These are phyloP conservation scores for Struthidea cinerea DNA, from an alignment of 2,113 vertebrate genomes.

Conservation along the genomic window DNA sequence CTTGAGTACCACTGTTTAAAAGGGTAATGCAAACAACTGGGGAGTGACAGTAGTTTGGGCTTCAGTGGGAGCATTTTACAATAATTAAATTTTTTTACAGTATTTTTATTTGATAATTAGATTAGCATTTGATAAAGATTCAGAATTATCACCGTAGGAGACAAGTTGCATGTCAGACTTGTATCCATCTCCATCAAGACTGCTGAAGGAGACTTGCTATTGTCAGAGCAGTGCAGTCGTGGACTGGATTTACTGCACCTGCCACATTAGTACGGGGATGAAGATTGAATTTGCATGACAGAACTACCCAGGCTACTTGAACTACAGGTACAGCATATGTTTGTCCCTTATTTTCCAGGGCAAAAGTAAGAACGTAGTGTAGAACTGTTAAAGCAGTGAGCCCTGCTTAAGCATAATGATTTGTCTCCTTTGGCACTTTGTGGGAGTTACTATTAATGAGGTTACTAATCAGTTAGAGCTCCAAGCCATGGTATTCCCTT, in stretches of 20 bases:
- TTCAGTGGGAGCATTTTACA: neutral
- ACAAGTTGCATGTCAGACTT: neutral
- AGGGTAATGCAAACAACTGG: neutral
- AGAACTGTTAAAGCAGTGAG: neutral
- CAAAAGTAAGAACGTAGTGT: neutral
- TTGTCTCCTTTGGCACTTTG: neutral
- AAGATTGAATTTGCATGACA: neutral
- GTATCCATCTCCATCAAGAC: accelerated
- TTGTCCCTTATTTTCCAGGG: neutral
- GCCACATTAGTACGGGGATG: neutral
- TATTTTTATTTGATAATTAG: neutral
- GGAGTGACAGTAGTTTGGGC: neutral
- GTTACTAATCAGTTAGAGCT: neutral
- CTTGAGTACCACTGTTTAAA: neutral
- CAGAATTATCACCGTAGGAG: neutral
- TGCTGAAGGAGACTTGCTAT: neutral
- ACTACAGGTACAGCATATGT: too few species aligned
- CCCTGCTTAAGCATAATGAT: neutral
- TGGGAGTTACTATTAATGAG: neutral
- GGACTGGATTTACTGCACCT: neutral
- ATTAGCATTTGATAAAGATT: neutral
- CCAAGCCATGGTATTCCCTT: neutral
- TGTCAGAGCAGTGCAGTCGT: neutral
- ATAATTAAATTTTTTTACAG: neutral
- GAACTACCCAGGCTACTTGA: neutral